Percentiles rank a stretch among this genome's conserved stretches.
These are phyloP conservation scores for Dasyprocta punctata DNA, from an alignment of 2,113 vertebrate genomes.

Conservation along the genomic window DNA sequence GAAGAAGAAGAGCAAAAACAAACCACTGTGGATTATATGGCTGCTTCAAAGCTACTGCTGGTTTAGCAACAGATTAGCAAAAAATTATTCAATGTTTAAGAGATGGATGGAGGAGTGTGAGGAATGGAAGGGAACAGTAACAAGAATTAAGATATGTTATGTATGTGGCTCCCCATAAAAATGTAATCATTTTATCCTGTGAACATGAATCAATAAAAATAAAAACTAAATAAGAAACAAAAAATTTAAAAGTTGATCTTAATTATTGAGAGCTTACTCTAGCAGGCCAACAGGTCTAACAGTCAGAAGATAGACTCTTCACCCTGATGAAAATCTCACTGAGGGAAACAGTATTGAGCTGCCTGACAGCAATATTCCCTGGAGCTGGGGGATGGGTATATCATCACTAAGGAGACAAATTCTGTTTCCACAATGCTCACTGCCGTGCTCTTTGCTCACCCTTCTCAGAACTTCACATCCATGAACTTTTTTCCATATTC, in stretches of 20 bases:
- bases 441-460: not conserved
- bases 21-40: not conserved
- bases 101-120: not conserved
- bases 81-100: not conserved
- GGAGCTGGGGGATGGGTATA: rapidly evolving
- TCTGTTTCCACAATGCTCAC: not conserved
- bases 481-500: not conserved
- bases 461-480: not conserved
- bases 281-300: not conserved
- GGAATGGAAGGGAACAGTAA: not conserved
- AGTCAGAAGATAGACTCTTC: not conserved
- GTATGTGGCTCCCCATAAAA: not conserved
- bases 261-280: not conserved
- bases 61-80: not conserved
- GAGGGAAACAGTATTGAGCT: not conserved
- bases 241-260: not conserved
- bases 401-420: not conserved
- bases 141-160: not conserved
- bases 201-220: not conserved
- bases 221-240: not conserved
- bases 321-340: not conserved
- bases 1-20: not conserved
- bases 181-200: not conserved
- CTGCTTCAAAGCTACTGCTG: not conserved
- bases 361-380: not conserved